phyloP scores from a whole-genome alignment of 2,888 invertebrate species.

The Dynastes tityus region DNA sequence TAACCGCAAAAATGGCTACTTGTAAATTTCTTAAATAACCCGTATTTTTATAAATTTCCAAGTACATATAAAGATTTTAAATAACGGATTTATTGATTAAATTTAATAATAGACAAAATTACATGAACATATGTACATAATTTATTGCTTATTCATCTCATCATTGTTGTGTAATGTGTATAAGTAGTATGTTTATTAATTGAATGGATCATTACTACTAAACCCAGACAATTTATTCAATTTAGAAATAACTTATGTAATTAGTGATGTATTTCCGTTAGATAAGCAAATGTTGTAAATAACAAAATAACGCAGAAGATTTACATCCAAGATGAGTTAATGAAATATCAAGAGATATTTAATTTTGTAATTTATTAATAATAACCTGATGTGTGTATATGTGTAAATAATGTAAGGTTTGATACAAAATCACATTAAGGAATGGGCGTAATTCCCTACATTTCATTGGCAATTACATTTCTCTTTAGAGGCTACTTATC shows the following conservation, averaged over 20 bases:
- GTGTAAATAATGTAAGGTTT: not conserved
- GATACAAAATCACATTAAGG: not conserved
- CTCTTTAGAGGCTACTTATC: too few species aligned
- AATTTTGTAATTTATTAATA: constrained; percentile 18
- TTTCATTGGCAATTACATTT: too few species aligned
- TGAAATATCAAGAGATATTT: not conserved
- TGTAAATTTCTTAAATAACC: too few species aligned
- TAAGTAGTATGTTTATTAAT: constrained; percentile 16
- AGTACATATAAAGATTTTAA: too few species aligned
- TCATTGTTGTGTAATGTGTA: not conserved
- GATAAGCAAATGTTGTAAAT: not conserved
- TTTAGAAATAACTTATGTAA: constrained; percentile 24
- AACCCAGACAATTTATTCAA: constrained; percentile 11
- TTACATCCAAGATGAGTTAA: not conserved
- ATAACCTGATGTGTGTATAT: not conserved
- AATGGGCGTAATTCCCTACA: not conserved
- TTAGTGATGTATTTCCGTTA: not conserved
- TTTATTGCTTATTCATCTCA: constrained; percentile 1
- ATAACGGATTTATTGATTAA: too few species aligned
- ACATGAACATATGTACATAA: not conserved
- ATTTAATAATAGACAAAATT: too few species aligned
- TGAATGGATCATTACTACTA: not conserved
- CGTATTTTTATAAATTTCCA: too few species aligned
- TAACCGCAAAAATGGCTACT: too few species aligned
- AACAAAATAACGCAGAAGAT: not conserved